A percentile compares a stretch with the other conserved stretches of the same genome.
These are phyloP conservation scores for Heterohyrax brucei DNA, from an alignment of 2,797 vertebrate species.

Conservation along the genomic window DNA sequence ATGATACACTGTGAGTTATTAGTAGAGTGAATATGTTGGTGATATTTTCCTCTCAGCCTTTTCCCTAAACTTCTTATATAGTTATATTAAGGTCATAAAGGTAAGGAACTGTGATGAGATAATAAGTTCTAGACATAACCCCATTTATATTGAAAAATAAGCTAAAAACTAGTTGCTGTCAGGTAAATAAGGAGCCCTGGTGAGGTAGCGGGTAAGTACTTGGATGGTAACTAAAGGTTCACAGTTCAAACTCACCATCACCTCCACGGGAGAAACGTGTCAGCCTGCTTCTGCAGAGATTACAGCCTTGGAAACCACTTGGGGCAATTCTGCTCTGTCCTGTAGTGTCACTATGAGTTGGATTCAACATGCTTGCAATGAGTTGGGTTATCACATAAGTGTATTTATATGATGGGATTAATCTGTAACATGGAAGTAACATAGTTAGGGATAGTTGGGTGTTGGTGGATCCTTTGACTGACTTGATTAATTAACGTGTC, in stretches of 20 bases:
- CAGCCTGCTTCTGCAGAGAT: too few relatives aligned
- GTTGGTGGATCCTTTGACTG: constrained; percentile 38
- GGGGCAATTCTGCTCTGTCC: too few relatives aligned
- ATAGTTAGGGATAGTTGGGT: constrained; percentile 35
- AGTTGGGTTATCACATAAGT: background rate
- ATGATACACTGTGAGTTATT: constrained; percentile 42
- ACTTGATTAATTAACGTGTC: constrained; percentile 42
- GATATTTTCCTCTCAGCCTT: constrained; percentile 47
- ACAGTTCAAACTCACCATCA: too few relatives aligned
- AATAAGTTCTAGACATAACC: constrained; percentile 60
- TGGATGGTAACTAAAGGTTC: too few relatives aligned
- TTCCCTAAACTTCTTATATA: constrained; percentile 33
- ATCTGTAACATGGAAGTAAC: background rate
- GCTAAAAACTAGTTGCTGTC: background rate
- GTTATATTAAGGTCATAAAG: constrained; percentile 52
- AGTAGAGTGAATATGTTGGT: constrained; percentile 36
- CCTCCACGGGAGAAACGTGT: background rate
- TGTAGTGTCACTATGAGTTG: background rate
- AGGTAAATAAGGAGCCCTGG: background rate
- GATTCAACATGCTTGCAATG: background rate
- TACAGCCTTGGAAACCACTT: too few relatives aligned
- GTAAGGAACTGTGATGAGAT: constrained; percentile 52
- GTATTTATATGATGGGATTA: background rate
- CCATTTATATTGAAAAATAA: constrained; percentile 54
- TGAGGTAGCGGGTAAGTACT: too few relatives aligned